Conservation (phyloP, 2,888 invertebrate species). For the Congeria kusceri region DNA sequence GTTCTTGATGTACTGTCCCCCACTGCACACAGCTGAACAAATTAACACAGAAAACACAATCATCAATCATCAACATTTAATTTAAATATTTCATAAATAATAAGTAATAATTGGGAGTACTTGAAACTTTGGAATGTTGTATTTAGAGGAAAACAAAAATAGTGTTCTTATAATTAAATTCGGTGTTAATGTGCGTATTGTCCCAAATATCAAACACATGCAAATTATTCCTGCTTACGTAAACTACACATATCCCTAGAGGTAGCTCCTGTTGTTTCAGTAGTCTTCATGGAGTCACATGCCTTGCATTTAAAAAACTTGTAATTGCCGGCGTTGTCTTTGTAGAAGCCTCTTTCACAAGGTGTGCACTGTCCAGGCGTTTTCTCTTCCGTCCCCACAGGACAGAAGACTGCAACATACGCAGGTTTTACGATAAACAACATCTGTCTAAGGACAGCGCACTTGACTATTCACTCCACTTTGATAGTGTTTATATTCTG, state of each 20-base stretch:
- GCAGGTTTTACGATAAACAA: no score
- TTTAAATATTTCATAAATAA: no score
- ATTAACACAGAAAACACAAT: no score
- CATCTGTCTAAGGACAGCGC: no score
- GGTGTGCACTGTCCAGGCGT: slow-evolving; percentile 53
- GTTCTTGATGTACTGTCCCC: slow-evolving; percentile 23
- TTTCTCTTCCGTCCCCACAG: background rate
- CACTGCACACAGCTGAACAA: slow-evolving; percentile 37
- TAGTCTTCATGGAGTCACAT: slow-evolving; percentile 53
- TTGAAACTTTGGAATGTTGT: no score
- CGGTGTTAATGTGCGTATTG: no score
- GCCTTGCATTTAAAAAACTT: slow-evolving; percentile 31
- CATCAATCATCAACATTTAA: no score
- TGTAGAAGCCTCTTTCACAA: slow-evolving; percentile 62
- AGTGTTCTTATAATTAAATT: no score
- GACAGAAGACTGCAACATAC: slow-evolving; percentile 60
- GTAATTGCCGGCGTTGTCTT: slow-evolving; percentile 32
- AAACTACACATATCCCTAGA: slow-evolving; percentile 42
- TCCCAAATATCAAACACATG: background rate
- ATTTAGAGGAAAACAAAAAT: no score
- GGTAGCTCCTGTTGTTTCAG: slow-evolving; percentile 36
- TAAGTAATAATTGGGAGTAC: no score
- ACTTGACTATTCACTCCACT: no score
- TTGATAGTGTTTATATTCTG: no score
- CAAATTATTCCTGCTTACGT: slow-evolving; percentile 40